Percentiles rank a stretch among this genome's conserved stretches.
phyloP scores from a whole-genome alignment of 1,140 invertebrate species.

The Aleiodes sp. region DNA sequence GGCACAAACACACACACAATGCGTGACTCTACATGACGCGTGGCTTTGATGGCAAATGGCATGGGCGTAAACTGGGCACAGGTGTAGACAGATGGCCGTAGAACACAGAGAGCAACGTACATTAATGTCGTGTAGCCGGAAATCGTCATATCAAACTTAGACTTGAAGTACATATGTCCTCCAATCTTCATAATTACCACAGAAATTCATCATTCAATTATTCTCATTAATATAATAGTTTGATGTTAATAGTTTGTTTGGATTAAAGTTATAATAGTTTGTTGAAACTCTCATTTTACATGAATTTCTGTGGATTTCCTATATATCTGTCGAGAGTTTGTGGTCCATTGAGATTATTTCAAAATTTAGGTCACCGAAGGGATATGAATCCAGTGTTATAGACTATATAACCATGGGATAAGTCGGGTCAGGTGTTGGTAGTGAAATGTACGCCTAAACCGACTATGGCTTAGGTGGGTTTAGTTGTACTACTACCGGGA shows the following conservation, averaged over 20 bases:
- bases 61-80: conserved; percentile 6
- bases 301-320: too few relatives aligned
- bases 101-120: not conserved
- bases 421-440: not conserved
- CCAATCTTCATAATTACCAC: too few relatives aligned
- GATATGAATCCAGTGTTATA: not conserved
- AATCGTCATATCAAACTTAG: too few relatives aligned
- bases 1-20: not conserved
- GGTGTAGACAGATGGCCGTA: not conserved
- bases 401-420: not conserved
- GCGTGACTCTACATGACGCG: conserved; percentile 15
- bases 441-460: conserved; percentile 1
- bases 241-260: too few relatives aligned
- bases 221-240: too few relatives aligned
- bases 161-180: too few relatives aligned
- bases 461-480: not conserved
- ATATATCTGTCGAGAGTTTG: too few relatives aligned
- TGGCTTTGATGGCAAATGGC: conserved; percentile 12
- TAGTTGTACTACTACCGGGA: not conserved
- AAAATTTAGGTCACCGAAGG: not conserved
- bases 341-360: not conserved
- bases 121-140: not conserved
- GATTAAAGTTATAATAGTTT: too few relatives aligned
- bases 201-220: too few relatives aligned
- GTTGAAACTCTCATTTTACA: too few relatives aligned